Base-by-base conservation (phyloP, 2,888 invertebrate species). In the Chymomyza caudatula region DNA sequence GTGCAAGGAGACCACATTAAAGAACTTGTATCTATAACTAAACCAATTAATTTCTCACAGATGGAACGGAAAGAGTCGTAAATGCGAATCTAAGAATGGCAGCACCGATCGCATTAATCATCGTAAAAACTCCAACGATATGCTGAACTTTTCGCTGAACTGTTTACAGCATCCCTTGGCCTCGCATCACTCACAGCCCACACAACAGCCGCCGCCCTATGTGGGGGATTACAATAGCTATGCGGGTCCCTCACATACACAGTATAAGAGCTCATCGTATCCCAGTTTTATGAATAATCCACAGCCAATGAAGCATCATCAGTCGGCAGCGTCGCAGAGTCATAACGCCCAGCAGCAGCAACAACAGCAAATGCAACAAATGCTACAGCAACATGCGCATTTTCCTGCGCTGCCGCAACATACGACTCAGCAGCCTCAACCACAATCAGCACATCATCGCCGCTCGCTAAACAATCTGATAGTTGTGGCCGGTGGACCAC, bases 391-490 rank as follows among this genome's bases (percentile, higher is more conserved):
- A 57, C 86, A 86, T 67, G 60, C 77, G 25, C 88, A 87, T 60
- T 88, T 87, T 63, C 79, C 86, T 17, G 73, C 87, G 2, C 62
- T 88, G 63, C 87, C 88, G 17, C 86, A 88, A 20, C 87, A 86
- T 55, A 83, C 78, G 44, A 80, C 85, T 6, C 68, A 67, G 43
- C 73, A 65, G 13, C 75, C 73, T 60, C 79, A 81, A 3, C 87
- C 86, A 60, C 75, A 85, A 63, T 69, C 65, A 20, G 58, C 59
- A n/a, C 77, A 77, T 71, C 88, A 89, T 74, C 82, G 89, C 37
- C 88, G 90, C 19, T 90, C 90, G n/a, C 71, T 90, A 0, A 90
- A 88, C 64, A 90, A 90, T 78, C 75, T 90, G 53, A 90, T 89
- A 69, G 81, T 89, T 49, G 87, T 89, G 4, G 74, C 89, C 56